Evolutionary conservation across 2,113 vertebrate species (phyloP), one percentile per base, ranked within the genome.

Genomic region (Taurulus bubalis): DNA sequence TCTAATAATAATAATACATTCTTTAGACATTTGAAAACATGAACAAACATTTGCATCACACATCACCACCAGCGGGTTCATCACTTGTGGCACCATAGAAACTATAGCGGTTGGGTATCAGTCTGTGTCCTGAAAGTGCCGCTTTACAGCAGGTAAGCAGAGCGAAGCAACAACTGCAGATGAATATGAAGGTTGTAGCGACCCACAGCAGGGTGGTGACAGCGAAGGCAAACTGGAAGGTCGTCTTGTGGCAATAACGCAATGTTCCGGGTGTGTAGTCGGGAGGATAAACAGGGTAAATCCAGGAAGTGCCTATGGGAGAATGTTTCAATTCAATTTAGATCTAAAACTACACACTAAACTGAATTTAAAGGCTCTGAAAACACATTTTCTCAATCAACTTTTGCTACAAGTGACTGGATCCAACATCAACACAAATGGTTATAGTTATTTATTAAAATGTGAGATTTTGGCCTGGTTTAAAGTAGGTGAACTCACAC

Each of bases 231-330:
- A 93, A 91, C 79, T 40, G 62, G 75, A 89, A 94, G 77, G 75
- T 75, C 4, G 22, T 84, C 80, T 34, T 90, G 45, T 91, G 70
- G 71, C 93, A 94, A 84, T 84, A 89, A 1, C 0, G 32, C 36
- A 6, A 1, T 0, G 4, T 10, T 26, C 30, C 85, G 30, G 55
- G 38, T 38, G 30, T 26, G 87, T 91, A 91, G 75, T 65, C 69
- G 30, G 90, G 90, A 75, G 89, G 83, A 66, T 90, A 90, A 1
- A 91, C n/a, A 4, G 79, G 22, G 62, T 91, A 94, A 66, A 93
- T 55, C 92, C 92, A 94, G 42, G 1, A 8, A 0, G 64, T 67
- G 20, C 92, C 93, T 94, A 45, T 14, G 75, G 62, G 59, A 40
- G 15, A 75, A 53, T 4, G 66, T 28, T 1, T 79, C 9, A 75